phyloP scores from a whole-genome alignment of 2,797 vertebrate genomes.

The Sebastes oblongus region DNA sequence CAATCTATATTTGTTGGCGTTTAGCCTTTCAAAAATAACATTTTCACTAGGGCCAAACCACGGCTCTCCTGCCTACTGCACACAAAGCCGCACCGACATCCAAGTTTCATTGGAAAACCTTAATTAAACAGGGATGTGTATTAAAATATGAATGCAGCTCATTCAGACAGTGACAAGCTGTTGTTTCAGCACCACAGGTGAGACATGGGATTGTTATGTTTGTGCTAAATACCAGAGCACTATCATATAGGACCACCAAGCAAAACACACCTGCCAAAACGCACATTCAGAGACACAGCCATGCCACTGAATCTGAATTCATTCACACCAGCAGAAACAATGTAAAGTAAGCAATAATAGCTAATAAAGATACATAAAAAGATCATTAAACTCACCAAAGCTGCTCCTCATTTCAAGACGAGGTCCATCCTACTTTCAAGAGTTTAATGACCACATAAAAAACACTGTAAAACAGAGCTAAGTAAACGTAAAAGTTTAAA shows the following conservation, averaged over 20 bases:
- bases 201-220: not conserved
- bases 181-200: not conserved
- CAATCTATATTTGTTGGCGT: not conserved
- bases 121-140: not conserved
- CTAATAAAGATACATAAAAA: not conserved
- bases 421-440: not conserved
- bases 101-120: not conserved
- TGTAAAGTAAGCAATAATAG: not conserved
- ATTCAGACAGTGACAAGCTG: not conserved
- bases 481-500: not conserved
- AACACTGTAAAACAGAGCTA: not conserved
- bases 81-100: accelerated
- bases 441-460: not conserved
- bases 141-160: not conserved
- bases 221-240: not conserved
- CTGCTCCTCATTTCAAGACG: not conserved
- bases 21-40: not conserved
- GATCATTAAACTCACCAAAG: not conserved
- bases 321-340: not conserved
- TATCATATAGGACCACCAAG: not conserved
- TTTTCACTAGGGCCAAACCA: not conserved
- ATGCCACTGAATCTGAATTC: not conserved
- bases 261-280: no score
- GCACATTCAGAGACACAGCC: not conserved
- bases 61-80: not conserved